phyloP scores from a whole-genome alignment of 1,140 invertebrate species.

The Drosophila orosa region DNA sequence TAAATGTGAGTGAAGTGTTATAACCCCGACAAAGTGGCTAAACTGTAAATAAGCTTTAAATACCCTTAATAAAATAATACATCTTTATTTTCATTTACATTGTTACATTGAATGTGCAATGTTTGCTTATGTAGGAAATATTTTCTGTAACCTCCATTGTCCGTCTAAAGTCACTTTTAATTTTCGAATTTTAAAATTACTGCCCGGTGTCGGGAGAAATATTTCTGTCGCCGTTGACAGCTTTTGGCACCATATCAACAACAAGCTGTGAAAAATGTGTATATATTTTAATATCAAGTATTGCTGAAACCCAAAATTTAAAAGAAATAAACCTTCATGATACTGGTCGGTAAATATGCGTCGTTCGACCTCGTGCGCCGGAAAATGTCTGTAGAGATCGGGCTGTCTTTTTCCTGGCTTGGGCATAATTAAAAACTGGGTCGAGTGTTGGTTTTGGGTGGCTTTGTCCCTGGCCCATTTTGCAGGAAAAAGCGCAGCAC shows the following conservation, averaged over 20 bases:
- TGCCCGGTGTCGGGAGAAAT: neutral
- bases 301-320: constrained; percentile 8
- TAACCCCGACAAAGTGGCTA: neutral
- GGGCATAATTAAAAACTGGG: constrained; percentile 55
- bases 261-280: constrained; percentile 24
- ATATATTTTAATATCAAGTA: constrained; percentile 21
- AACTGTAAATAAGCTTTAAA: neutral
- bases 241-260: constrained; percentile 12
- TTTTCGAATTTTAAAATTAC: neutral
- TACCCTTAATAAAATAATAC: neutral
- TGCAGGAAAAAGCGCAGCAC: constrained; percentile 8
- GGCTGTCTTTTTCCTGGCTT: constrained; percentile 8
- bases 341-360: constrained; percentile 19
- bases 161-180: neutral
- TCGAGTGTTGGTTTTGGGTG: constrained; percentile 42
- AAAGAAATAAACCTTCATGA: constrained; percentile 17
- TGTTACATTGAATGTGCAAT: neutral
- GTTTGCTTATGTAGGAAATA: neutral
- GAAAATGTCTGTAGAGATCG: constrained; percentile 4
- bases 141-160: neutral
- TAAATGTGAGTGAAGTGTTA: constrained; percentile 4
- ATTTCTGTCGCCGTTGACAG: constrained; percentile 10
- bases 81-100: neutral
- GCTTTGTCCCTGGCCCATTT: neutral
- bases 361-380: too few relatives aligned